Evolutionary conservation across 2,888 invertebrate species (phyloP), one percentile per base, ranked within the genome.

Genomic region (Synanthedon tipuliformis): DNA sequence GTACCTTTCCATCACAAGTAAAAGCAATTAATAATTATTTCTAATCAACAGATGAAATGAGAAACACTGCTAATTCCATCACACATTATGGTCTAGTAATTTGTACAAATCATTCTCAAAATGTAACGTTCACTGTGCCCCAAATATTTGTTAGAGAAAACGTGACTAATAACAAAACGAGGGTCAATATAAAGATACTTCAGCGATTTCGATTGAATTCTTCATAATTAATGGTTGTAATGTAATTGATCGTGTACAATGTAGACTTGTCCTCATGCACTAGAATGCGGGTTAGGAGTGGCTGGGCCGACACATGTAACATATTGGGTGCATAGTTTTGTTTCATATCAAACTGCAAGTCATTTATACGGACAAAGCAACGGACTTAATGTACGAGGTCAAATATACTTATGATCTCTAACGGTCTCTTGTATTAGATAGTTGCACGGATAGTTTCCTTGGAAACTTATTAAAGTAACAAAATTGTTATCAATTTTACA

Each of bases 121-220:
- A 34, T 34, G 69, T 73, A 71, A 71, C 66, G 73, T 72, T 73
- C 75, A 72, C 71, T 58, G 67, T 68, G 77, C 71, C 78, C 75
- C 62, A 75, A 71, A 75, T 80, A 65, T 65, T 70, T 66, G 67
- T 71, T 73, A 71, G 74, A 77, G 78, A 78, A 77, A 76, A 73
- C 74, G 67, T 68, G 67, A 61, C 62, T 66, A 68, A 59, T 60
- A 63, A 63, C 66, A 70, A 71, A n/a, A 76, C 72, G 68, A 62
- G 63, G 68, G 62, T 60, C 69, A 65, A 66, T 68, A 23, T 5
- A 23, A 65, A 69, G 71, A 73, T 71, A 61, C 66, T 74, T 68
- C 67, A 67, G 66, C 68, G 68, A 71, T 75, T 78, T 71, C 71
- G 66, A 76, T 74, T 66, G 65, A 70, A 72, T 68, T 61, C 57